Evolutionary conservation across 1,140 invertebrate species (phyloP).

Genomic region (Orchesella cincta): DNA sequence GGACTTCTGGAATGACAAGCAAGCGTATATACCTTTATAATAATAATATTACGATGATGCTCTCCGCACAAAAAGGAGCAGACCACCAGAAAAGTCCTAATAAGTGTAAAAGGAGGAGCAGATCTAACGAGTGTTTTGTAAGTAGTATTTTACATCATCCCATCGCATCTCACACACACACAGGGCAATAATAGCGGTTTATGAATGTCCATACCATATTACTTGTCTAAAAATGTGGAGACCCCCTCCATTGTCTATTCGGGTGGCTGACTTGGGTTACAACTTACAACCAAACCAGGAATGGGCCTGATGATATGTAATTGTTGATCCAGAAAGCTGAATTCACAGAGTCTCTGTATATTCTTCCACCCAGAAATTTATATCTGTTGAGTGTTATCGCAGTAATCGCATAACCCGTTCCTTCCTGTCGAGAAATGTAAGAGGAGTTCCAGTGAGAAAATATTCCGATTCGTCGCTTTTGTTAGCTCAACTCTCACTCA

Average conservation of each 20-base stretch:
- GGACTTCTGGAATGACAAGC: conserved; percentile 12
- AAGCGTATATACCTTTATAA: not conserved
- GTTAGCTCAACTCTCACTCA: not conserved
- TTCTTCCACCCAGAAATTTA: not conserved
- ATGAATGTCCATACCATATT: not conserved
- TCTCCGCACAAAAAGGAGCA: not conserved
- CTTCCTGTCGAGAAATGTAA: not conserved
- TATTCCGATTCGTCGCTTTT: not conserved
- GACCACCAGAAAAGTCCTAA: conserved; percentile 24
- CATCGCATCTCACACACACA: not conserved
- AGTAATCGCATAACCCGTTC: conserved; percentile 17
- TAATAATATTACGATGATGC: not conserved
- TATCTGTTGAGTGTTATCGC: not conserved
- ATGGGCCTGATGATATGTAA: conserved; percentile 17
- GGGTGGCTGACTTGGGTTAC: conserved; percentile 12
- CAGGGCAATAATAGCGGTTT: not conserved
- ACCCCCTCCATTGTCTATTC: not conserved
- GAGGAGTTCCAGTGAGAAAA: not conserved
- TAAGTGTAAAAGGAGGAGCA: conserved; percentile 30
- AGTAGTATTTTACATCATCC: conserved; percentile 16
- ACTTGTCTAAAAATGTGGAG: not conserved
- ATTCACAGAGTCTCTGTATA: not conserved
- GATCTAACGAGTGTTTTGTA: conserved; percentile 13
- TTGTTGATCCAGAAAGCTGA: conserved; percentile 24
- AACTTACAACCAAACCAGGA: not conserved